Evolutionary conservation across 2,797 vertebrate species (phyloP).

Genomic region (Rallus crepitans): DNA sequence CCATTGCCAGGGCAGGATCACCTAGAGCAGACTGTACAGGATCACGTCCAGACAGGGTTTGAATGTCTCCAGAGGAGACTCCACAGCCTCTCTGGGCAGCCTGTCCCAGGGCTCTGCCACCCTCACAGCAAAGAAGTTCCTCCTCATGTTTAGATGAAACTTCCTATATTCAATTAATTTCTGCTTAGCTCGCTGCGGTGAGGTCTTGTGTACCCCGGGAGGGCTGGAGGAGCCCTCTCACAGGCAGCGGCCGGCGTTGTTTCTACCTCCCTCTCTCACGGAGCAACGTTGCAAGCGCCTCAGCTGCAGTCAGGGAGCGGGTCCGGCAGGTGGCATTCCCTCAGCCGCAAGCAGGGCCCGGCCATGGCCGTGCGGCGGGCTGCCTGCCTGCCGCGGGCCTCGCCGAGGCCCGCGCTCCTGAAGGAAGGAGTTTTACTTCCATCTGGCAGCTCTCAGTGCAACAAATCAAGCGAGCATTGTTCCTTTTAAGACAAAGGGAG

Average conservation of each 20-base stretch:
- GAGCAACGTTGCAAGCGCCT: rapidly evolving
- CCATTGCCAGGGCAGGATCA: no score
- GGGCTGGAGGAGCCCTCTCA: neutral
- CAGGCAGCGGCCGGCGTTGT: neutral
- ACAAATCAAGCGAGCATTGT: neutral
- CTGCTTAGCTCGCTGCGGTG: neutral
- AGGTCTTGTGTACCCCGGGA: neutral
- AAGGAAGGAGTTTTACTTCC: neutral
- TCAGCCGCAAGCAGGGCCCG: neutral
- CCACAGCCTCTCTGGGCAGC: no score
- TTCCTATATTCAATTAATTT: neutral
- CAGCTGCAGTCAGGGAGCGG: neutral
- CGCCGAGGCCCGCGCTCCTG: rapidly evolving
- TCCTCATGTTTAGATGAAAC: no score
- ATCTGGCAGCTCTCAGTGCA: neutral
- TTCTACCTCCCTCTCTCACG: neutral
- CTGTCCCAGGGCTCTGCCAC: no score
- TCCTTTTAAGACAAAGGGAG: slow-evolving; percentile 5
- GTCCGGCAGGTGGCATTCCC: neutral
- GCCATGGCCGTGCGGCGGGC: rapidly evolving
- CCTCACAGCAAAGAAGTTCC: no score
- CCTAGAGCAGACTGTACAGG: no score
- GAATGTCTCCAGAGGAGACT: no score
- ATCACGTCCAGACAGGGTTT: no score
- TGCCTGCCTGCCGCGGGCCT: neutral